Evolutionary conservation across 1,140 invertebrate species (phyloP), one percentile per base, ranked within the genome.

Genomic region (Hyposmocoma kahamanoa): DNA sequence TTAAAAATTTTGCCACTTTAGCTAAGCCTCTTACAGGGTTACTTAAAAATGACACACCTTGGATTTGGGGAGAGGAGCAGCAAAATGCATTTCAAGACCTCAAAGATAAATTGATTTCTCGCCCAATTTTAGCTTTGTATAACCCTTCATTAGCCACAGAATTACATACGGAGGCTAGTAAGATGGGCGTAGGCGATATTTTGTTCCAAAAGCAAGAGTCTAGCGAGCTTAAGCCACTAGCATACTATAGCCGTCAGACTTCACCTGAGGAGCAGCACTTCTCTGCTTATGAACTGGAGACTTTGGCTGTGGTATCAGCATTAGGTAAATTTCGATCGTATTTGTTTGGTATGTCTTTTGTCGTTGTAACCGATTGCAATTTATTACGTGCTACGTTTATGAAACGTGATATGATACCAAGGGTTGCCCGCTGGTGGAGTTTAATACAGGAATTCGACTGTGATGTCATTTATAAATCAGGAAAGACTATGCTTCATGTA

Each of bases 281-380:
- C 44, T 54, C 53, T 2, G 73, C 67, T 42, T 86, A 78, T 34
- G 85, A 89, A 61, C 50, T 81, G 15, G 65, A 71, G 22, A 49
- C 50, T 13, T 43, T 71, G 15, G 61, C 58, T 3, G 52, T 67
- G 10, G 43, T 71, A 8, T 39, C 64, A 22, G 53, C 64, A 20
- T 49, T 66, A 21, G 34, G 45, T 36, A 54, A 50, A 34, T 68
- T 68, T 30, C 45, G 58, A 43, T 22, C 53, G 1, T 85, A 80
- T 50, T 48, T 84, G 4, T 10, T 72, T 1, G 56, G 59, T 0
- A 56, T 65, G n/a, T 22, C 51, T 15, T 79, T 81, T 34, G 68
- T 24, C 11, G 32, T 77, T 0, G 50, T 78, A 0, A 80, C 67
- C 1, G 77, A 81, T 53, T 62, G 72, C 43, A 56, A 64, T 36